Evolutionary conservation across 1,140 invertebrate genomes (phyloP), one percentile per base, ranked within the genome.

Genomic region (Aphis craccivora): DNA sequence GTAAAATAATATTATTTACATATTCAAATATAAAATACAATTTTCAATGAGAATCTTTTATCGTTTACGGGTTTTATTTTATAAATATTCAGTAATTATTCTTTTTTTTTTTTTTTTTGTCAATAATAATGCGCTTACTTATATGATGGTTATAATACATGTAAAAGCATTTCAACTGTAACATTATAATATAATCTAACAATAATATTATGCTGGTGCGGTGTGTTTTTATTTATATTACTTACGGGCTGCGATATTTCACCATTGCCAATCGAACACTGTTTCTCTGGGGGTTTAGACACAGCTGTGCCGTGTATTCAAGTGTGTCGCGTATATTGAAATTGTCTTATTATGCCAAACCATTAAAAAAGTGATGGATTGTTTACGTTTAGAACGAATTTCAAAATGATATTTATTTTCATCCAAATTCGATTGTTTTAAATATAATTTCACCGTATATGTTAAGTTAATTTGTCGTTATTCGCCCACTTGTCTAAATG

Each of bases 341-440:
- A 87, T 87, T 48, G 43, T 87, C 43, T 87, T 87, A 88, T 51
- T 48, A n/a, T n/a, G 86, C 45, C 45, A 45, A 88, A 88, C 45
- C 86, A n/a, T 88, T 88, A 88, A 88, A 88, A 86, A 88, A 88
- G 86, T 88, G 86, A 88, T 88, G 43, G 86, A 88, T 88, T 30
- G 45, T 35, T 35, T n/a, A 5, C 9, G 45, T 88, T 88, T 88
- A 20, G 86, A 48, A 14, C 11, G 18, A 30, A 48, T 88, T 88
- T 88, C 45, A 18, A n/a, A 25, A 51, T n/a, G 30, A 88, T 88
- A 48, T 88, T 88, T 48, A n/a, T 88, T 30, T 84, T 25, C 22
- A 25, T 25, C 22, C 76, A 22, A 23, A 35, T 83, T 83, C 5
- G 35, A 83, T n/a, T 86, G 37, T 86, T 86, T 5, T 1, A 86